Evolutionary conservation across 2,797 vertebrate genomes (phyloP), one percentile per base, ranked within the genome.

Genomic region (Prunella strophiata): DNA sequence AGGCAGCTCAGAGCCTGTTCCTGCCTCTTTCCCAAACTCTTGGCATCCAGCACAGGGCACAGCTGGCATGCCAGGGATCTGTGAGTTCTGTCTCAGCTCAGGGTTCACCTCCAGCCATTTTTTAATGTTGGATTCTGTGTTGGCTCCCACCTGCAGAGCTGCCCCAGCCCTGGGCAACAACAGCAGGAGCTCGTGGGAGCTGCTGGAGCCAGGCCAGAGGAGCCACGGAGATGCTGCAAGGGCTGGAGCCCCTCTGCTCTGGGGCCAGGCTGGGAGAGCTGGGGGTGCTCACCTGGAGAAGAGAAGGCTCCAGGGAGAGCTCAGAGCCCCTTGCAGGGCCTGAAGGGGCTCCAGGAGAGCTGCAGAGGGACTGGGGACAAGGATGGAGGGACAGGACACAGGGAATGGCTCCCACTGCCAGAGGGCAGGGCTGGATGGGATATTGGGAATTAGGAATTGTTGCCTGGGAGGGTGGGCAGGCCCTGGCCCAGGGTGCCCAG

Each of bases 1-100:
- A 3, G 27, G 34, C 0, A 0, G 5, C 67, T 67, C 65, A 10
- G 26, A 16, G 2, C 29, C 8, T 9, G 47, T 16, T 82, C 67
- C 75, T 34, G 17, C 14, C 13, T 68, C 47, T 27, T 58, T 43
- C 38, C 54, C 85, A 57, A n/a, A 7, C 34, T 29, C 52, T 25
- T 54, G 76, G 63, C 40, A 12, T 8, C 10, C 27, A 7, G 19
- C 3, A 5, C 38, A 1, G 5, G 25, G 52, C 78, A 36, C 0
- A 0, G 52, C 43, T 54, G 57, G 22, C 26, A 5, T 19, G 19
- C 19, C 38, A 29, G 18, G 52, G 74, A n/a, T 17, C 47, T 55
- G 8, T 26, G 9, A 30, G 8, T 65, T 48, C 72, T 63, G 12
- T 52, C 38, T 48, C 8, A 29, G 40, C 65, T 43, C 19, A 23